These are phyloP conservation scores for Stigmatopora nigra DNA, from an alignment of 2,113 vertebrate genomes.

Conservation along the genomic window DNA sequence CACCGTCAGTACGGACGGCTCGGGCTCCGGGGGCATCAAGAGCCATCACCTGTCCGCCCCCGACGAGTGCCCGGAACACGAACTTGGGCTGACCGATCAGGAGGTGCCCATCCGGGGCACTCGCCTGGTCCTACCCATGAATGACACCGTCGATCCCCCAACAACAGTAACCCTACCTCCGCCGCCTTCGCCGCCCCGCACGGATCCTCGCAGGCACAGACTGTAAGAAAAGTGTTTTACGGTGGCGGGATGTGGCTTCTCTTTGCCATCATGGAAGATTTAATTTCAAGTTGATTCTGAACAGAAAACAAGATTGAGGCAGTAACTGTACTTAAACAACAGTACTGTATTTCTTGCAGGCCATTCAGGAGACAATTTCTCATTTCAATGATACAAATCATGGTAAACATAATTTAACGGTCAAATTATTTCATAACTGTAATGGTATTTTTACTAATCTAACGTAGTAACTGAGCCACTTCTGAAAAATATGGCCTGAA, in stretches of 20 bases:
- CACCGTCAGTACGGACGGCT: slow-evolving; percentile 75
- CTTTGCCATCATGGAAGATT: slow-evolving; percentile 6
- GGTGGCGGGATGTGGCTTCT: slow-evolving; percentile 7
- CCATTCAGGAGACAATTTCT: background rate
- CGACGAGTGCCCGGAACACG: slow-evolving; percentile 78
- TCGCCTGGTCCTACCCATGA: slow-evolving; percentile 84
- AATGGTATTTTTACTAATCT: background rate
- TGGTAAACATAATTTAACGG: no score
- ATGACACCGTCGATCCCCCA: slow-evolving; percentile 76
- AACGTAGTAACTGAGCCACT: background rate
- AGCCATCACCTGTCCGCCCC: slow-evolving; percentile 26
- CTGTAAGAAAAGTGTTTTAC: slow-evolving; percentile 39
- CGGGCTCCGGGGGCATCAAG: slow-evolving; percentile 50
- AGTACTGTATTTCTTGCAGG: background rate
- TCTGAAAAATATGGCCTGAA: background rate
- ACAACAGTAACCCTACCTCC: slow-evolving; percentile 61
- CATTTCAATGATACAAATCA: background rate
- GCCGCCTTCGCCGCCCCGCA: slow-evolving; percentile 55
- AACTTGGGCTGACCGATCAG: slow-evolving; percentile 77
- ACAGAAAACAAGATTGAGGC: background rate
- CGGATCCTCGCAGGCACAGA: slow-evolving; percentile 58
- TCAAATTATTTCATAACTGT: background rate
- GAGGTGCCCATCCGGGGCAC: slow-evolving; percentile 85
- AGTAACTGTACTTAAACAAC: background rate
- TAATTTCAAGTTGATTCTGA: slow-evolving; percentile 2